Evolutionary conservation across 2,113 vertebrate genomes (phyloP), one percentile per base, ranked within the genome.

Genomic region (Eira barbara): DNA sequence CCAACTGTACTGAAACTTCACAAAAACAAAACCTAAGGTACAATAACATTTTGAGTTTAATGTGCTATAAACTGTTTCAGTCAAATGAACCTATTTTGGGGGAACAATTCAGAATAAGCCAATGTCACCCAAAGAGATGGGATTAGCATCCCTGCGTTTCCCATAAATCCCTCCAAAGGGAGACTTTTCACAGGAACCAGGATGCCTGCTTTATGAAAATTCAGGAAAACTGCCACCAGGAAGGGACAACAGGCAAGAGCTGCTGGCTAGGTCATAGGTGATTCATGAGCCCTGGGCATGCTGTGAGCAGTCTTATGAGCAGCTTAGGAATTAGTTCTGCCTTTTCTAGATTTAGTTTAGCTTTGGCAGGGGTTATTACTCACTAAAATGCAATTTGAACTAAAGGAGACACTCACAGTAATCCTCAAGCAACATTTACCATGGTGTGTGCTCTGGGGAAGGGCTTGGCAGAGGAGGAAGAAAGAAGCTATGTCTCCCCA

Each of bases 21-120:
- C 29, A 87, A 42, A 97, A 86, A 34, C 82, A 93, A 89, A 90
- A 63, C 23, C 55, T 79, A 81, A 36, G 11, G 34, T 69, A 39
- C 17, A 87, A 29, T n/a, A 74, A 27, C 29, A 10, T 31, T 92
- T 67, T 15, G 29, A 67, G 20, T 34, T 79, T 91, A 94, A 92
- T 21, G 34, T 36, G 47, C 10, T 85, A 4, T 42, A 69, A 67
- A 23, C 25, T 31, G 59, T 59, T 83, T 73, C 9, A 85, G 42
- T 81, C 49, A 84, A 74, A 93, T 88, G 59, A 91, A 57, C 25
- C 21, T 79, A 57, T 88, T 78, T 78, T 61, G 82, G 81, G 57
- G 73, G 47, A 15, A 89, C 4, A 91, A 31, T 92, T 92, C 69
- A 95, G 42, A 57, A 36, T 13, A 91, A 61, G 69, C 55, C 91